Conservation (phyloP, 1,140 invertebrate species). For the Alviniconcha marisindica region DNA sequence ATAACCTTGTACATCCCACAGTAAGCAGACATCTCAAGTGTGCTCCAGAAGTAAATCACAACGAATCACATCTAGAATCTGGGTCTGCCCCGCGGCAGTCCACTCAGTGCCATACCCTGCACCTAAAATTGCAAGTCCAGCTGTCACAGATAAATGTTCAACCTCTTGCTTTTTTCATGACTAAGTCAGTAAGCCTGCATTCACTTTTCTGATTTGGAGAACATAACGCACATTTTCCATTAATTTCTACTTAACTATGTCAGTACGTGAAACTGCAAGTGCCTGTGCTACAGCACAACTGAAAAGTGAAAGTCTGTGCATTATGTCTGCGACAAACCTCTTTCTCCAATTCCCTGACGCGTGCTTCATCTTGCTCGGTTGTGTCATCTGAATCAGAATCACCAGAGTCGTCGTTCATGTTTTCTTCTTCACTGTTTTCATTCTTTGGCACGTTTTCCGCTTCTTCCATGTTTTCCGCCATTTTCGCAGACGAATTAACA, state of each 20-base stretch:
- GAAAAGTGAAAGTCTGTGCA: too few species aligned
- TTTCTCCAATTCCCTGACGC: slow-evolving; percentile 31
- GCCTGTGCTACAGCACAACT: too few species aligned
- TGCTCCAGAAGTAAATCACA: too few species aligned
- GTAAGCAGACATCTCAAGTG: too few species aligned
- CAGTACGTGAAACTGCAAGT: background rate
- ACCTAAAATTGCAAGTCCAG: too few species aligned
- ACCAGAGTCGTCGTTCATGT: slow-evolving; percentile 18
- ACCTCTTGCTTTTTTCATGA: background rate
- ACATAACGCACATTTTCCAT: background rate
- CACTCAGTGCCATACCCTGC: too few species aligned
- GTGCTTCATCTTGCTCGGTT: slow-evolving; percentile 29
- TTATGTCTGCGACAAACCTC: background rate
- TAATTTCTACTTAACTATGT: background rate
- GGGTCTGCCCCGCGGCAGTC: too few species aligned
- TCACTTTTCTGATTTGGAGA: background rate
- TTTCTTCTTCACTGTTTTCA: slow-evolving; percentile 16
- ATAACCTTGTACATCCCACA: too few species aligned
- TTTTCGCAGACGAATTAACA: slow-evolving; percentile 25
- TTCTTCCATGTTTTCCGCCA: slow-evolving; percentile 41
- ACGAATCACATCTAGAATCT: too few species aligned
- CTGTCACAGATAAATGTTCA: background rate
- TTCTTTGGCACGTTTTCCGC: background rate
- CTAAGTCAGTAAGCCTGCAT: background rate
- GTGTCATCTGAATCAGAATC: slow-evolving; percentile 32